A percentile compares a stretch with the other conserved stretches of the same genome.
Conservation (phyloP, 2,797 vertebrate genomes). For the Tenualosa ilisha region DNA sequence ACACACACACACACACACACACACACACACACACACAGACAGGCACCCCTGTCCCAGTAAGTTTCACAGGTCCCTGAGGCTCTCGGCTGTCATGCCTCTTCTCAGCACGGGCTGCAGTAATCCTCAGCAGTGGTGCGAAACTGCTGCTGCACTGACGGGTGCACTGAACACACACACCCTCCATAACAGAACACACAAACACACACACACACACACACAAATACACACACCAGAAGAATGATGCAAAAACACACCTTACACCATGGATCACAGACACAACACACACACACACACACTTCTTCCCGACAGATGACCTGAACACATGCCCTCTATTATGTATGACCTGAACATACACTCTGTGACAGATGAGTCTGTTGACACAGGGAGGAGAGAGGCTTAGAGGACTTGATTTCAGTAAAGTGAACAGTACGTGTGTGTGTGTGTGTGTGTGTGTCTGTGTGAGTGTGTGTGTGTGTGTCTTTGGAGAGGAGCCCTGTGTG, state of each 20-base stretch:
- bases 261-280: background rate
- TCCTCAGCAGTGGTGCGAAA: background rate
- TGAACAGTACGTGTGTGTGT: background rate
- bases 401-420: background rate
- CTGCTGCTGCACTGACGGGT: background rate
- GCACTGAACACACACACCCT: background rate
- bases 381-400: conserved; percentile 1
- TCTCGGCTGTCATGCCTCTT: conserved; percentile 9
- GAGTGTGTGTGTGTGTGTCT: background rate
- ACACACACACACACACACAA: background rate
- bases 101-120: conserved; percentile 1
- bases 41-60: background rate
- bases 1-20: background rate
- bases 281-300: background rate
- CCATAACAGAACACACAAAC: background rate
- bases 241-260: background rate
- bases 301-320: conserved; percentile 1
- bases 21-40: background rate
- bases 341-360: conserved; percentile 3
- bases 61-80: conserved; percentile 1
- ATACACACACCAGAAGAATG: background rate
- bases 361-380: conserved; percentile 1
- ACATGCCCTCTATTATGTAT: conserved; percentile 5
- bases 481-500: background rate
- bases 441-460: background rate